Percentiles rank a stretch among this genome's conserved stretches.
Conservation (phyloP, 2,888 invertebrate species). For the Pilophorus perplexus region DNA sequence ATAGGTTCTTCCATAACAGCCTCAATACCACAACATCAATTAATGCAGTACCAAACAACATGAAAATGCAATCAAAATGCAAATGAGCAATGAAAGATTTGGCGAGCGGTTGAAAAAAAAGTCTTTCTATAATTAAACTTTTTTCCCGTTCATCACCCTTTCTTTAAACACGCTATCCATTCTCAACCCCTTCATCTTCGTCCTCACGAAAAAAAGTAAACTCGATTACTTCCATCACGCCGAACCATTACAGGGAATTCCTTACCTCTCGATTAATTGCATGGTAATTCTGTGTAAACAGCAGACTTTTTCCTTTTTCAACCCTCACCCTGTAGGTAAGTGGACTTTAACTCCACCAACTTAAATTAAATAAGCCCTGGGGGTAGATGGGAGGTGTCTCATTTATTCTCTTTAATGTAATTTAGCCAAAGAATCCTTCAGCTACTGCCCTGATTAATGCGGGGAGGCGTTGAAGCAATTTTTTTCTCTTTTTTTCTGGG, state of each 20-base stretch:
- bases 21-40: too few species aligned
- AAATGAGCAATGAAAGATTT: too few species aligned
- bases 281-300: slow-evolving; percentile 39
- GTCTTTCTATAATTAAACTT: too few species aligned
- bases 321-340: not conserved
- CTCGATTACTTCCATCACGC: slow-evolving; percentile 41
- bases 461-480: slow-evolving; percentile 25
- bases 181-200: slow-evolving; percentile 2
- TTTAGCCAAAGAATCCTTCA: slow-evolving; percentile 21
- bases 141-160: slow-evolving; percentile 9
- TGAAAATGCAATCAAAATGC: too few species aligned
- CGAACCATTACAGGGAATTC: slow-evolving; percentile 40
- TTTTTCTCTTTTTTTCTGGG: slow-evolving; percentile 18
- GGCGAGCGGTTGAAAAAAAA: too few species aligned
- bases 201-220: slow-evolving; percentile 25
- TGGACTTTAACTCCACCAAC: slow-evolving; percentile 20
- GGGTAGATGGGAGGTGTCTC: slow-evolving; percentile 1
- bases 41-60: too few species aligned
- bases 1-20: too few species aligned
- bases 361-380: slow-evolving; percentile 15
- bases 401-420: slow-evolving; percentile 37
- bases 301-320: slow-evolving; percentile 26
- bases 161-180: not conserved
- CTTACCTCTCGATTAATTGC: slow-evolving; percentile 42
- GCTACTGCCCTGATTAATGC: slow-evolving; percentile 24